These are phyloP conservation scores for Dissostichus mawsoni DNA, from an alignment of 2,113 vertebrate species.

Conservation along the genomic window DNA sequence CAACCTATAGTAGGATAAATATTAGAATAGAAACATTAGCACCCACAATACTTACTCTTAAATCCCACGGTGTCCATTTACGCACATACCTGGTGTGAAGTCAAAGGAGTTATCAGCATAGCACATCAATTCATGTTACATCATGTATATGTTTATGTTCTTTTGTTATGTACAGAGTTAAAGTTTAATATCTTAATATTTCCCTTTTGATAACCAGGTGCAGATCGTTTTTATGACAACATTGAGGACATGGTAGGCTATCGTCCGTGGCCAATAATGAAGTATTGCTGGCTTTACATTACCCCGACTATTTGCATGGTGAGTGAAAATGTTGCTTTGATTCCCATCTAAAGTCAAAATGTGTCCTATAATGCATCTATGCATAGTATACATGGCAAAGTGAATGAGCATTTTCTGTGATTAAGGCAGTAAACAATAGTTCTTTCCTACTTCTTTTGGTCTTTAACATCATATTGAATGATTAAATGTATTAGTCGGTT, in stretches of 20 bases:
- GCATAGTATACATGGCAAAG: neutral
- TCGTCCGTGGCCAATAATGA: conserved; percentile 74
- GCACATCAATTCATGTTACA: neutral
- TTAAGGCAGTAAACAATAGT: neutral
- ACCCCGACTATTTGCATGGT: conserved; percentile 79
- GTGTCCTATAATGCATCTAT: neutral
- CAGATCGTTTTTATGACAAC: conserved; percentile 79
- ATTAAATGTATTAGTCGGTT: neutral
- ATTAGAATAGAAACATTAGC: neutral
- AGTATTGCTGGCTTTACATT: conserved; percentile 78
- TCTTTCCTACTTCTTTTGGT: neutral
- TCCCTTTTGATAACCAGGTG: conserved; percentile 60
- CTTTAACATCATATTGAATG: neutral
- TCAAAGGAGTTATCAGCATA: neutral
- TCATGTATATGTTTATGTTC: conserved; percentile 10
- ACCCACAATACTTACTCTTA: neutral
- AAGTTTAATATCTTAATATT: neutral
- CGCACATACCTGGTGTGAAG: neutral
- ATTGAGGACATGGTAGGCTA: conserved; percentile 82
- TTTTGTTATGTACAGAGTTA: neutral
- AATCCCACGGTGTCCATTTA: neutral
- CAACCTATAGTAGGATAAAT: too few relatives aligned
- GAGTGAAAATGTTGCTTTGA: conserved; percentile 39
- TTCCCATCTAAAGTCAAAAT: neutral
- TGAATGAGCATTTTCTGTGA: neutral